These are phyloP conservation scores for Sphenopsis melanotis DNA, from an alignment of 2,797 vertebrate species.

Conservation along the genomic window DNA sequence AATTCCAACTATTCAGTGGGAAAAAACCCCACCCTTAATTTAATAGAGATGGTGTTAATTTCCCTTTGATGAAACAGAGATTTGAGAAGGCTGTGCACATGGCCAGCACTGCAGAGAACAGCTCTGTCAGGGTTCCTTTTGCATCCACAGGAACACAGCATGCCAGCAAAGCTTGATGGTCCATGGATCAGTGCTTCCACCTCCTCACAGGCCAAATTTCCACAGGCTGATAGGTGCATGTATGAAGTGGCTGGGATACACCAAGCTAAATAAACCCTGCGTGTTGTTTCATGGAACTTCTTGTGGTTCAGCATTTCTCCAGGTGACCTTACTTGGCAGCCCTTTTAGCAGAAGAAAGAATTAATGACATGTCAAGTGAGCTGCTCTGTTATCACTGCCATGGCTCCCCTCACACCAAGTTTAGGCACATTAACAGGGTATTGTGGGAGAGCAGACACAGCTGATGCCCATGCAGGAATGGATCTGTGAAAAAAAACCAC, in stretches of 20 bases:
- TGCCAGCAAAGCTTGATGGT: background rate
- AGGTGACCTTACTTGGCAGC: background rate
- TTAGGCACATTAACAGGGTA: background rate
- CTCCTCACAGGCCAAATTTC: background rate
- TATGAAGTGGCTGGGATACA: background rate
- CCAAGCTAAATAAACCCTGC: background rate
- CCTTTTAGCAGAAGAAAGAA: background rate
- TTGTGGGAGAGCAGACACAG: background rate
- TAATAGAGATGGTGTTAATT: background rate
- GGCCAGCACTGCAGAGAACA: background rate
- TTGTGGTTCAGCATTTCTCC: background rate
- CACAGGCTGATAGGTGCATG: background rate
- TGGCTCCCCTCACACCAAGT: background rate
- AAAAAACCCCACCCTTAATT: background rate
- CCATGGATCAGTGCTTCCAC: background rate
- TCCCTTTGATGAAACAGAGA: background rate
- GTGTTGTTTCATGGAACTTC: background rate
- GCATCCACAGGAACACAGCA: background rate
- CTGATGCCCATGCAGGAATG: background rate
- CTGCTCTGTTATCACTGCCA: background rate
- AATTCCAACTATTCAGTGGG: background rate
- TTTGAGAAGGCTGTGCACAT: constrained; percentile 15
- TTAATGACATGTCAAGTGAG: background rate
- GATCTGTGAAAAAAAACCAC: background rate
- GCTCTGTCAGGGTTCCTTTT: background rate